Evolutionary conservation across 2,113 vertebrate genomes (phyloP).

Genomic region (Ceuthmochares aereus): DNA sequence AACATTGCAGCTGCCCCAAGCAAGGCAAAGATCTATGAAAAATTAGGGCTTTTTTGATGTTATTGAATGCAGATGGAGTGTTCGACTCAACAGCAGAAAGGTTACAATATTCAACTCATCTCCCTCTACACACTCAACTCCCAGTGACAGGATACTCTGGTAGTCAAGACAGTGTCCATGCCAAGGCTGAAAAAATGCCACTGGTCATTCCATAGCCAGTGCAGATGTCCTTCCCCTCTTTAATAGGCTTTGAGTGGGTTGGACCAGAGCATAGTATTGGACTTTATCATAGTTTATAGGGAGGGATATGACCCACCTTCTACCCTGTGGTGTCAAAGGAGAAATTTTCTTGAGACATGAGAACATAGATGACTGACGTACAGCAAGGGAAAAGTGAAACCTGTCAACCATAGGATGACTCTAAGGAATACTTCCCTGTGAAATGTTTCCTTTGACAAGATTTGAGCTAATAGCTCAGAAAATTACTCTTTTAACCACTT

Average conservation of each 20-base stretch:
- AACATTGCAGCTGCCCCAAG: conserved; percentile 4
- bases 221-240: neutral
- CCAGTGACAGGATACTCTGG: neutral
- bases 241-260: neutral
- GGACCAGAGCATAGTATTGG: neutral
- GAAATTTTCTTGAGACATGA: neutral
- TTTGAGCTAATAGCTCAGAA: conserved; percentile 46
- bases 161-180: neutral
- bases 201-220: neutral
- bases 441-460: neutral
- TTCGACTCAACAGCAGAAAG: neutral
- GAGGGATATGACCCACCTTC: neutral
- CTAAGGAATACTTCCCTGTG: neutral
- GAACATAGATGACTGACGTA: neutral
- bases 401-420: neutral
- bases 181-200: neutral
- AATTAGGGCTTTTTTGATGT: neutral
- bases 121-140: neutral
- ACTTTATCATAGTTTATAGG: neutral
- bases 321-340: neutral
- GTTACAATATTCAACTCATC: neutral
- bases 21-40: neutral
- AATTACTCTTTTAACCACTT: conserved; percentile 41
- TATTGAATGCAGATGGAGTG: neutral
- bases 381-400: neutral